Base-by-base conservation (phyloP, 2,888 invertebrate species). In the Ochropacha duplaris region DNA sequence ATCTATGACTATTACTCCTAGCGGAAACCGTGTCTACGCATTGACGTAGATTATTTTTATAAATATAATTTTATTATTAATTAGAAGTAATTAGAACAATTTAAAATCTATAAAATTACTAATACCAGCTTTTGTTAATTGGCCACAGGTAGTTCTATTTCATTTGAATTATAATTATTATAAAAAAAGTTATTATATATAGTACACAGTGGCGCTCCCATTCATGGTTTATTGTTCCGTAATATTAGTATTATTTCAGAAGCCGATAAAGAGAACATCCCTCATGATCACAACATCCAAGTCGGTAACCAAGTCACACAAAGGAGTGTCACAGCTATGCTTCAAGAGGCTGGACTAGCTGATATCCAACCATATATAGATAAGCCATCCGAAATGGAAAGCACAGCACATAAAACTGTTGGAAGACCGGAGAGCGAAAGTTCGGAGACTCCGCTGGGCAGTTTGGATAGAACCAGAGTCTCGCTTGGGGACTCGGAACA, bases 381-480 rank as follows among this genome's bases (percentile, higher is more conserved):
- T 34, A 50, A 44, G 9, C 44, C 44, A 19, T 16, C 44, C 19
- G 49, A 44, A 44, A 54, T 51, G 36, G 54, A 49, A 49, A 19
- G n/a, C n/a, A 34, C 1, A 36, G 3, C 22, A 51, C 1, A 54
- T n/a, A n/a, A 54, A 39, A 49, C 59, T 8, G 39, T 31, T 12
- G 26, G 61, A 6, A 58, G 67, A 22, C 62, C 57, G 19, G 69
- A 57, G 0, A 85, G 85, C 57, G 81, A 78, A 0, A 63, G 72
- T 5, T 80, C 84, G 0, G 91, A 91, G 57, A 86, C 90, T 0
- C 89, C 75, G 0, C 59, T 90, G 22, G 92, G 92, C 2, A 92
- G 92, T 59, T 62, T 90, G 19, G 92, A 92, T 57, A 76, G 92
- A 19, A 92, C 92, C 0, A 87, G 83, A 59, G 91, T 92, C 39